Conservation (phyloP, 1,140 invertebrate species). For the Aphis craccivora region DNA sequence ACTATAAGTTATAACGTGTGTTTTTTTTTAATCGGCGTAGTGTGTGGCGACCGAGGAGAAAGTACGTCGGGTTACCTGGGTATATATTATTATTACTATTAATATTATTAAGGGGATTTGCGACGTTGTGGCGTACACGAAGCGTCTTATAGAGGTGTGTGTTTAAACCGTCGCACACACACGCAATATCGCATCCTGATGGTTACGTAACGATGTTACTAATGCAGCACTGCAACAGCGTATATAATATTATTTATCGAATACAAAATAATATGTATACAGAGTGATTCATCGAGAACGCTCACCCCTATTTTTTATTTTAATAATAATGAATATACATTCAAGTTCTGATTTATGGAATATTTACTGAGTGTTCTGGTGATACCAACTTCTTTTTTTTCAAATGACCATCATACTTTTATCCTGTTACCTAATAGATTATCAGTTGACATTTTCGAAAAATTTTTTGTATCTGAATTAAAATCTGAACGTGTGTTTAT, state of each 20-base stretch:
- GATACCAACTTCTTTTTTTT: neutral
- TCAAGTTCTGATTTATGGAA: neutral
- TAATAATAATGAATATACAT: neutral
- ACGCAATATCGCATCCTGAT: conserved; percentile 30
- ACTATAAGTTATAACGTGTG: neutral
- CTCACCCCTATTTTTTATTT: neutral
- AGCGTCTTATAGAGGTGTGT: neutral
- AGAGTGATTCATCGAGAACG: neutral
- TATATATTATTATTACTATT: conserved; percentile 19
- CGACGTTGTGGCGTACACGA: neutral
- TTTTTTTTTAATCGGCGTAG: neutral
- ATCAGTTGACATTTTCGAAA: neutral
- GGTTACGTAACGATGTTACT: neutral
- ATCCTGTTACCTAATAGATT: too few species aligned
- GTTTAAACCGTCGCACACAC: neutral
- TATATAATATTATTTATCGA: neutral
- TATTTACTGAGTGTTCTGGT: neutral
- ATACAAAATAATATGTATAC: neutral
- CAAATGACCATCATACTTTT: too few species aligned
- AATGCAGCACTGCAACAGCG: neutral
- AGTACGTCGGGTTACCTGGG: conserved; percentile 25
- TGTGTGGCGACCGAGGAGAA: conserved; percentile 11
- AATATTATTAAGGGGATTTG: conserved; percentile 27
- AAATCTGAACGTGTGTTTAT: neutral
- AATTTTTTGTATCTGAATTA: neutral